Evolutionary conservation across 1,140 invertebrate species (phyloP).

Genomic region (Homarus americanus): DNA sequence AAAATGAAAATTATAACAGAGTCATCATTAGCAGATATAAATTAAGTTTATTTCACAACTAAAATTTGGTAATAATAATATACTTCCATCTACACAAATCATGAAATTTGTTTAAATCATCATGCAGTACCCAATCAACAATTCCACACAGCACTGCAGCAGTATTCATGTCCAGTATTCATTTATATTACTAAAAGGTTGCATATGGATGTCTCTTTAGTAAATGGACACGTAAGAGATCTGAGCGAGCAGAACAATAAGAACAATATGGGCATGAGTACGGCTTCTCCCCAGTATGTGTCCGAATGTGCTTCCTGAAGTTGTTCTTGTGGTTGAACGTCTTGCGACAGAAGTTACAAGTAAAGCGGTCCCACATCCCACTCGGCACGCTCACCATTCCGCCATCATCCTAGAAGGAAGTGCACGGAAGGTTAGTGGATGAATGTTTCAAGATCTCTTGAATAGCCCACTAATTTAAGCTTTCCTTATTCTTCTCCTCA

Average conservation of each 20-base stretch:
- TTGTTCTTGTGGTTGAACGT: constrained; percentile 71
- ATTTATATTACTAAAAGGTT: not conserved
- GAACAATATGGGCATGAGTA: constrained; percentile 59
- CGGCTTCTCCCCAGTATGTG: constrained; percentile 65
- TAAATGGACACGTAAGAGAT: constrained; percentile 50
- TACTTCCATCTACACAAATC: too few relatives aligned
- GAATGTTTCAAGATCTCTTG: constrained; percentile 13
- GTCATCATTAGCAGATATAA: too few relatives aligned
- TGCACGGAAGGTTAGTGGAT: constrained; percentile 54
- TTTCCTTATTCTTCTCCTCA: not conserved
- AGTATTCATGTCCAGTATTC: not conserved
- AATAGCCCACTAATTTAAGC: not conserved
- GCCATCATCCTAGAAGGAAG: constrained; percentile 68
- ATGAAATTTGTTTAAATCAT: not conserved
- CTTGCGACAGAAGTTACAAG: constrained; percentile 66
- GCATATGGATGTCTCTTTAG: constrained; percentile 50
- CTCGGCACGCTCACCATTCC: constrained; percentile 50
- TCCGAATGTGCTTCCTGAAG: constrained; percentile 65
- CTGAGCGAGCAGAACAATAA: constrained; percentile 59
- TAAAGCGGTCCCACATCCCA: constrained; percentile 55
- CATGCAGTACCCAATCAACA: not conserved
- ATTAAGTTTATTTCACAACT: too few relatives aligned
- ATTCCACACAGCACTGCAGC: not conserved
- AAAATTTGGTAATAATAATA: too few relatives aligned
- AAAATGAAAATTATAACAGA: too few relatives aligned